Percentiles rank a stretch among this genome's conserved stretches.
phyloP scores from a whole-genome alignment of 2,888 invertebrate genomes.

The Noctua fimbriata region DNA sequence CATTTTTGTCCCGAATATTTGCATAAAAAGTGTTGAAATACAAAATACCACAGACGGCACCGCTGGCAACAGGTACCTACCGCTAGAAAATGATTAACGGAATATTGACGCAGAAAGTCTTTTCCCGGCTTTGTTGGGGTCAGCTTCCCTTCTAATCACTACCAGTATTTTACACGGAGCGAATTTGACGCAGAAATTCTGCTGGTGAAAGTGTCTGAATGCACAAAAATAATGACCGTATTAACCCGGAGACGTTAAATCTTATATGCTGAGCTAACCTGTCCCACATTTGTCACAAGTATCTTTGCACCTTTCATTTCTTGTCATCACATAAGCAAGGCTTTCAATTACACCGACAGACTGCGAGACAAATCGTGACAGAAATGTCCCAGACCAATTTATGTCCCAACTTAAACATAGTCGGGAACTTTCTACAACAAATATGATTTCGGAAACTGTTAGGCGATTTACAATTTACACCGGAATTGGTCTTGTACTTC shows the following conservation, averaged over 20 bases:
- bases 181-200: background rate
- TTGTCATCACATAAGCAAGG: conserved; percentile 61
- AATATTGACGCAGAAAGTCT: background rate
- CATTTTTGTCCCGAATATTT: background rate
- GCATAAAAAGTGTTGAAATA: background rate
- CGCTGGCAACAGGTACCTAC: background rate
- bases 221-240: conserved; percentile 2
- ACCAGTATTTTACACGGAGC: background rate
- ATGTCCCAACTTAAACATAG: conserved; percentile 47
- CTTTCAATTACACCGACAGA: conserved; percentile 57
- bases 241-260: conserved; percentile 24
- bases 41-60: background rate
- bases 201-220: conserved; percentile 6
- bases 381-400: conserved; percentile 61
- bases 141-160: background rate
- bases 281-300: conserved; percentile 55
- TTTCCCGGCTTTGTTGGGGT: background rate
- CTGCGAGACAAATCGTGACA: conserved; percentile 63
- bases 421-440: conserved; percentile 54
- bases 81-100: background rate
- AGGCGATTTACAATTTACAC: conserved; percentile 47
- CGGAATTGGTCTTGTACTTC: conserved; percentile 50
- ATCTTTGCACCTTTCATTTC: conserved; percentile 58
- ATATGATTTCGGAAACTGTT: conserved; percentile 54
- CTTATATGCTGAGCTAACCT: conserved; percentile 3